Base-by-base conservation (phyloP, 2,797 vertebrate genomes). In the Acanthurus lineatus region DNA sequence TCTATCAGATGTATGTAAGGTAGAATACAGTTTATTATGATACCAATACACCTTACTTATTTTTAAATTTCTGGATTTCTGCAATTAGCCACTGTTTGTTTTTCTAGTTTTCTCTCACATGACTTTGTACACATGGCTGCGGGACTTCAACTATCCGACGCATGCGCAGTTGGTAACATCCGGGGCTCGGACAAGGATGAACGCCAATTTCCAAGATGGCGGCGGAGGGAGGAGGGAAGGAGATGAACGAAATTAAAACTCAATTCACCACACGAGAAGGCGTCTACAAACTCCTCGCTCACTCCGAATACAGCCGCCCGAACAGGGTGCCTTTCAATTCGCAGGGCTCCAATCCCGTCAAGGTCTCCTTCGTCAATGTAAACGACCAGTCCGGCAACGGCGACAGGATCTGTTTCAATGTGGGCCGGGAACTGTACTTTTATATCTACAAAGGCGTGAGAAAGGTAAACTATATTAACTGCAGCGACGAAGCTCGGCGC, bases 171-270 rank as follows among this genome's bases (percentile, higher is more conserved):
- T 77, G 64, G 69, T 70, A 87, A 95, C 95, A 98, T 98, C 97
- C 97, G 97, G 97, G 97, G 87, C 79, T 87, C 90, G 93, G 96
- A 95, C 96, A 96, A 97, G 97, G 97, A 98, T 99, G 97, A 97
- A 96, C 95, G 97, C 96, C 96, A 96, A 96, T 97, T 97, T 97
- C 94, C 97, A 98, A 99, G 96, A 99, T 99, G 98, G 98, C 97
- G 97, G 96, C 97, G 97, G 98, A 99, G 97, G 98, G 97, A 98
- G 98, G 97, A 93, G 92, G 97, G 96, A 99, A 99, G 97, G 97
- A 99, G 97, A 98, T 98, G 97, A 99, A 99, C 97, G 98, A 99
- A 96, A 98, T 99, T 96, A 99, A 99, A 97, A 99, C 96, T 95
- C 98, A 99, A 84, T 99, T 99, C 96, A 98, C 97, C 90, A 99